phyloP scores from a whole-genome alignment of 2,888 invertebrate genomes.

The Orchestes rusci region DNA sequence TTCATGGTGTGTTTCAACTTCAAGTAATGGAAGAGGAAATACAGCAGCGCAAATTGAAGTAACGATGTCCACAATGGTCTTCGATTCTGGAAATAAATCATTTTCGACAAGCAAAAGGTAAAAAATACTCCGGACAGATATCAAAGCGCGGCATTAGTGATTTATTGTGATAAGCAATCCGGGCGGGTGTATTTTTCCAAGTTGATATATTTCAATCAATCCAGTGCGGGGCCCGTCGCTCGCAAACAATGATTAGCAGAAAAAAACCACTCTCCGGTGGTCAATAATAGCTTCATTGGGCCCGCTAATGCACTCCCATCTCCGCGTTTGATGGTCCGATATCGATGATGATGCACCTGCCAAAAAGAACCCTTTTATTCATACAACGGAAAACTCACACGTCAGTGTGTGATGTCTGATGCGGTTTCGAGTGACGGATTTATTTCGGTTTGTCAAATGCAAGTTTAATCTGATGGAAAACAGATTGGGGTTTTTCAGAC shows the following conservation, averaged over 20 bases:
- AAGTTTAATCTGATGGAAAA: too few species aligned
- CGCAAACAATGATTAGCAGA: conserved; percentile 42
- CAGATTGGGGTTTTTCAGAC: too few species aligned
- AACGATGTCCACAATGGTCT: too few species aligned
- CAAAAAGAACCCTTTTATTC: conserved; percentile 23
- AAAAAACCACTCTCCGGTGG: conserved; percentile 37
- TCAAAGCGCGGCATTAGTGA: conserved; percentile 37
- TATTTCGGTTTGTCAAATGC: conserved; percentile 21
- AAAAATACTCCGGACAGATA: conserved; percentile 36
- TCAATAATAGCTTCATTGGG: conserved; percentile 43
- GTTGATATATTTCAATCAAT: conserved; percentile 44
- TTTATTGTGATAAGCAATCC: conserved; percentile 40
- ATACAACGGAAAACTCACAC: conserved; percentile 18
- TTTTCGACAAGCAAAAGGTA: conserved; percentile 33
- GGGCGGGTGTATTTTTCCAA: conserved; percentile 37
- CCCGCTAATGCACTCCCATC: conserved; percentile 39
- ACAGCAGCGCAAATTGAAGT: too few species aligned
- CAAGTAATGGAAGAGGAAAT: too few species aligned
- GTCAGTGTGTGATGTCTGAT: conserved; percentile 16
- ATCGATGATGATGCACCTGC: conserved; percentile 29
- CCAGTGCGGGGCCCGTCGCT: conserved; percentile 31
- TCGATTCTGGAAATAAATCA: conserved; percentile 35
- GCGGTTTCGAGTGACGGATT: conserved; percentile 21
- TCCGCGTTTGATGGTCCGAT: conserved; percentile 23
- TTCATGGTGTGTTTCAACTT: too few species aligned